phyloP scores from a whole-genome alignment of 1,140 invertebrate genomes.

The Globodera ellingtonae region DNA sequence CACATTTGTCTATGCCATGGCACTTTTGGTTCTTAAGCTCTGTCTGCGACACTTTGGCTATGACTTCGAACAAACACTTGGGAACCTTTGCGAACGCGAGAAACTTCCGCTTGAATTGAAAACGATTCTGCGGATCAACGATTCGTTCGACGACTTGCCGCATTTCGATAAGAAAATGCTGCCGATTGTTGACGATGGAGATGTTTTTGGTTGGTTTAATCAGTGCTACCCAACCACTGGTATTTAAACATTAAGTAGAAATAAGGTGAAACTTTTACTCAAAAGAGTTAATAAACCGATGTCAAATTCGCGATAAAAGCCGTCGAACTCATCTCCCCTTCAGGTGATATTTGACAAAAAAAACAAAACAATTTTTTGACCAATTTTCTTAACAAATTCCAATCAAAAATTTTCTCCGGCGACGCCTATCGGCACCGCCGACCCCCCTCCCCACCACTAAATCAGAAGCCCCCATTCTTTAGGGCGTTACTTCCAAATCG shows the following conservation, averaged over 20 bases:
- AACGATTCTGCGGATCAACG: slow-evolving; percentile 12
- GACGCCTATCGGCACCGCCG: too few relatives aligned
- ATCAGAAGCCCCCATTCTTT: too few relatives aligned
- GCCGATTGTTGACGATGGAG: background rate
- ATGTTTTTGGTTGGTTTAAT: background rate
- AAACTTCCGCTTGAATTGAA: slow-evolving; percentile 26
- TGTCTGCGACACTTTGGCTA: slow-evolving; percentile 32
- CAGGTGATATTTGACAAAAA: too few relatives aligned
- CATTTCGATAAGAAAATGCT: background rate
- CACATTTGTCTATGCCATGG: background rate
- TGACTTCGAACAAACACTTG: slow-evolving; percentile 21
- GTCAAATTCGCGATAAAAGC: too few relatives aligned
- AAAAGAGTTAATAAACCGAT: too few relatives aligned
- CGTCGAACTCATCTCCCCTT: too few relatives aligned
- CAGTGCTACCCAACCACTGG: background rate
- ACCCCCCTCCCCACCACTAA: too few relatives aligned
- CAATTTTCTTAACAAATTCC: too few relatives aligned
- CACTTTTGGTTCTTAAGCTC: slow-evolving; percentile 5
- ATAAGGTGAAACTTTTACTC: too few relatives aligned
- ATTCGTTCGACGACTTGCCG: slow-evolving; percentile 15
- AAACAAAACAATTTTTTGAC: too few relatives aligned
- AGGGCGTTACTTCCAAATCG: too few relatives aligned
- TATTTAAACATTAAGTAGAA: background rate
- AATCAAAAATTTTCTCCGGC: too few relatives aligned
- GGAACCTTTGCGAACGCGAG: slow-evolving; percentile 15